phyloP scores from a whole-genome alignment of 2,797 vertebrate species.

The Lophius americanus region DNA sequence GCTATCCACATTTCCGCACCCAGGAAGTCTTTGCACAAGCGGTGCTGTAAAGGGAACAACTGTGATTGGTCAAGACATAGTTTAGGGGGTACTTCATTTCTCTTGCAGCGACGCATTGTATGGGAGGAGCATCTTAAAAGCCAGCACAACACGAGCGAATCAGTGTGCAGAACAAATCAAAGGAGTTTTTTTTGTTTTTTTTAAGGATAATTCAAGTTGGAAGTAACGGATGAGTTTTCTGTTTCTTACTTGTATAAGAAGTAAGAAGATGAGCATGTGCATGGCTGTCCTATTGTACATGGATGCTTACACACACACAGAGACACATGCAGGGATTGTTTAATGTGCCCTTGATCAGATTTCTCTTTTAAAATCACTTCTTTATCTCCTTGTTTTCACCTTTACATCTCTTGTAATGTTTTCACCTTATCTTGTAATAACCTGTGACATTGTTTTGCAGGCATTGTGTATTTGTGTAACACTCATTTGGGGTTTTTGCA shows the following conservation, averaged over 20 bases:
- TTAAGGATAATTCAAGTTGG: slow-evolving; percentile 7
- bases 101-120: no score
- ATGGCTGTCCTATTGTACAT: slow-evolving; percentile 31
- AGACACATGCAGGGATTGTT: slow-evolving; percentile 10
- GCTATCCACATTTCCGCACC: no score
- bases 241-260: slow-evolving; percentile 30
- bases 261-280: slow-evolving; percentile 28
- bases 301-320: slow-evolving; percentile 30
- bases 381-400: slow-evolving; percentile 42
- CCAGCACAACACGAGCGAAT: no score
- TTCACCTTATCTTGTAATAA: slow-evolving; percentile 39
- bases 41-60: no score
- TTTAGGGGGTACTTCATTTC: no score
- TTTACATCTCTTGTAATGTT: slow-evolving; percentile 49
- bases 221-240: slow-evolving; percentile 9
- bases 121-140: no score
- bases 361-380: slow-evolving; percentile 46
- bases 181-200: no score
- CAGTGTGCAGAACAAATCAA: no score
- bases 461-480: slow-evolving; percentile 17
- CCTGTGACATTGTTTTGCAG: slow-evolving; percentile 21
- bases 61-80: no score
- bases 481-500: slow-evolving; percentile 7
- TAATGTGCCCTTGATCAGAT: slow-evolving; percentile 10
- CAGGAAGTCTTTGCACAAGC: no score